A percentile compares a stretch with the other conserved stretches of the same genome.
phyloP scores from a whole-genome alignment of 1,140 invertebrate species.

The Cephus cinctus region DNA sequence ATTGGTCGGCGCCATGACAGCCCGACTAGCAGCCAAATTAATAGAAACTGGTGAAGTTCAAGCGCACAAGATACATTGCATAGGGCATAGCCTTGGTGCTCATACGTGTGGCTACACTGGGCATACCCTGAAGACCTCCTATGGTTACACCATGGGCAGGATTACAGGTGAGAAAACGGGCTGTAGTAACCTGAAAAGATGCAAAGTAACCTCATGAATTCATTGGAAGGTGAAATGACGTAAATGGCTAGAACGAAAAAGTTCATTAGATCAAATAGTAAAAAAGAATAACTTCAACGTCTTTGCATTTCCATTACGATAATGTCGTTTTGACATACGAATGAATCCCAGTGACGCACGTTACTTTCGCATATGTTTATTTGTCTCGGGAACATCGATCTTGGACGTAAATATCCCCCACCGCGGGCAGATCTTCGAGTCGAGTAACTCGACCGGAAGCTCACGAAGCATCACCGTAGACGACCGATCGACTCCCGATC shows the following conservation, averaged over 20 bases:
- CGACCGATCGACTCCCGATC: constrained; percentile 38
- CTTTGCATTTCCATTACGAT: too few relatives aligned
- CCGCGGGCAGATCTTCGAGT: not conserved
- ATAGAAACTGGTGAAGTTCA: constrained; percentile 43
- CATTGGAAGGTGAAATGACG: too few relatives aligned
- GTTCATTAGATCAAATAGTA: too few relatives aligned
- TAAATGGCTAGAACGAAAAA: too few relatives aligned
- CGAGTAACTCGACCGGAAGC: constrained; percentile 26
- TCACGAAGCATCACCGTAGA: constrained; percentile 34
- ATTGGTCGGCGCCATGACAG: constrained; percentile 78
- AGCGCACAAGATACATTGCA: constrained; percentile 65
- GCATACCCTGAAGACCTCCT: constrained; percentile 59
- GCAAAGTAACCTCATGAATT: too few relatives aligned
- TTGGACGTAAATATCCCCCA: too few relatives aligned
- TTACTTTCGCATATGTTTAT: too few relatives aligned
- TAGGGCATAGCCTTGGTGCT: constrained; percentile 87
- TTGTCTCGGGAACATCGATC: too few relatives aligned
- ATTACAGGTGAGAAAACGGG: constrained; percentile 65
- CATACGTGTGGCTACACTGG: constrained; percentile 86
- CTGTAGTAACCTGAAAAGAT: too few relatives aligned
- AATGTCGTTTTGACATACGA: too few relatives aligned
- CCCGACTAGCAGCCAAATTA: constrained; percentile 64
- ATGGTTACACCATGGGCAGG: constrained; percentile 43
- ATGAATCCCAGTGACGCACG: too few relatives aligned
- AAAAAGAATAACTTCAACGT: too few relatives aligned